Evolutionary conservation across 2,888 invertebrate genomes (phyloP).

Genomic region (Mantis religiosa): DNA sequence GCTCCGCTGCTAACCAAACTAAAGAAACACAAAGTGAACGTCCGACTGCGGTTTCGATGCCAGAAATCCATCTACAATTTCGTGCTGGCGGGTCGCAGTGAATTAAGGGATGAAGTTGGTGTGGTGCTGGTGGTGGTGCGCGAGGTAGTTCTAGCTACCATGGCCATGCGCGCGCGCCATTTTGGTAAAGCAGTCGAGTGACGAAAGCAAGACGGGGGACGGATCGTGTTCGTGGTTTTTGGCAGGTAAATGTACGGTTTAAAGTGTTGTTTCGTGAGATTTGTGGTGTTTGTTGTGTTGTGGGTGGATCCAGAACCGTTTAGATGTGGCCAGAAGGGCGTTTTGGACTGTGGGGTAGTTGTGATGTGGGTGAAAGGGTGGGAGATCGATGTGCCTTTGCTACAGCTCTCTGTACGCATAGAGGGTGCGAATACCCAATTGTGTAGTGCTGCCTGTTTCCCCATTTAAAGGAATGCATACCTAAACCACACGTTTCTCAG

Average conservation of each 20-base stretch:
- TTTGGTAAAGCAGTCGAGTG: slow-evolving; percentile 22
- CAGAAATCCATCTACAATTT: background rate
- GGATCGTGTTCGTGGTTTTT: slow-evolving; percentile 17
- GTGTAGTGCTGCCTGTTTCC: too few relatives aligned
- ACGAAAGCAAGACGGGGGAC: slow-evolving; percentile 14
- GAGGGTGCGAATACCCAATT: background rate
- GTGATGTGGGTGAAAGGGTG: slow-evolving; percentile 18
- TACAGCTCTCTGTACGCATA: background rate
- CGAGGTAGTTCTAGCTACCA: background rate
- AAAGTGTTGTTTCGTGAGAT: slow-evolving; percentile 14
- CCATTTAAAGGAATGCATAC: too few relatives aligned
- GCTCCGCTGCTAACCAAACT: background rate
- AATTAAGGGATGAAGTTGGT: background rate
- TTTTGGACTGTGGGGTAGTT: background rate
- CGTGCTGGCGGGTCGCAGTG: background rate
- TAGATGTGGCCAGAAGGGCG: background rate
- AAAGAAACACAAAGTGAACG: background rate
- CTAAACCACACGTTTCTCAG: too few relatives aligned
- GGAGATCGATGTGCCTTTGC: slow-evolving; percentile 3
- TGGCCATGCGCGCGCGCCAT: slow-evolving; percentile 22
- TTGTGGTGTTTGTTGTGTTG: background rate
- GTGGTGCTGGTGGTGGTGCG: background rate
- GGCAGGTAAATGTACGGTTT: slow-evolving; percentile 17
- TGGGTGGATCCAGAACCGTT: background rate
- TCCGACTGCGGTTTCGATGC: background rate